A percentile compares a stretch with the other conserved stretches of the same genome.
These are phyloP conservation scores for Drosophila longiperda DNA, from an alignment of 2,888 invertebrate genomes.

Conservation along the genomic window DNA sequence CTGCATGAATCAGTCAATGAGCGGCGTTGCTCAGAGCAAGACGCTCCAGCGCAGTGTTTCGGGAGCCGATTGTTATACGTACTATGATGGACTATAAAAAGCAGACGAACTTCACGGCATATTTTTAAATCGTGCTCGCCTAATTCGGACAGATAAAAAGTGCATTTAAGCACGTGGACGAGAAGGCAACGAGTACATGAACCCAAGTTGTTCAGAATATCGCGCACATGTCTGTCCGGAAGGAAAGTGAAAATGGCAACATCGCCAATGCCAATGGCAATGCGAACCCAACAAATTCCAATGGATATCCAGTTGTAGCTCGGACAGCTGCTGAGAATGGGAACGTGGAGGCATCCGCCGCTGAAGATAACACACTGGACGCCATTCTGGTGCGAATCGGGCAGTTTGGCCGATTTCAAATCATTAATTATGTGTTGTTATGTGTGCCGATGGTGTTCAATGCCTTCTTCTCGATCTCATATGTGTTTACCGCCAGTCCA, in stretches of 20 bases:
- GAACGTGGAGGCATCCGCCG: slow-evolving; percentile 25
- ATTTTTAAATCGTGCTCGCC: slow-evolving; percentile 60
- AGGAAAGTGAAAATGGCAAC: slow-evolving; percentile 18
- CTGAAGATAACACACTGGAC: slow-evolving; percentile 72
- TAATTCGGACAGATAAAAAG: slow-evolving; percentile 43
- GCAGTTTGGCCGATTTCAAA: slow-evolving; percentile 89
- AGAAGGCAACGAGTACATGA: background rate
- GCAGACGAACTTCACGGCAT: slow-evolving; percentile 19
- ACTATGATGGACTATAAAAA: slow-evolving; percentile 49
- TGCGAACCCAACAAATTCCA: slow-evolving; percentile 23
- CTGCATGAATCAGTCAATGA: slow-evolving; percentile 56
- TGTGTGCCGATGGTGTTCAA: slow-evolving; percentile 88
- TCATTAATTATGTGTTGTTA: slow-evolving; percentile 87
- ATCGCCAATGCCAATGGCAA: background rate
- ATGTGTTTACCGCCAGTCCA: slow-evolving; percentile 89
- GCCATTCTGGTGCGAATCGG: slow-evolving; percentile 85
- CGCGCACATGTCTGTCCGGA: slow-evolving; percentile 30
- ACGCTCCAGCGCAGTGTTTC: slow-evolving; percentile 39
- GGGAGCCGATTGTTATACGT: slow-evolving; percentile 8
- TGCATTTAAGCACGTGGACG: slow-evolving; percentile 65
- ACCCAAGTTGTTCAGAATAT: slow-evolving; percentile 1
- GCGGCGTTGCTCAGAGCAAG: slow-evolving; percentile 52
- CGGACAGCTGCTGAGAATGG: slow-evolving; percentile 9
- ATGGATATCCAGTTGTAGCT: slow-evolving; percentile 42
- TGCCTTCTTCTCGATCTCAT: slow-evolving; percentile 88